phyloP scores from a whole-genome alignment of 2,797 vertebrate species.

The Eutrigla gurnardus region DNA sequence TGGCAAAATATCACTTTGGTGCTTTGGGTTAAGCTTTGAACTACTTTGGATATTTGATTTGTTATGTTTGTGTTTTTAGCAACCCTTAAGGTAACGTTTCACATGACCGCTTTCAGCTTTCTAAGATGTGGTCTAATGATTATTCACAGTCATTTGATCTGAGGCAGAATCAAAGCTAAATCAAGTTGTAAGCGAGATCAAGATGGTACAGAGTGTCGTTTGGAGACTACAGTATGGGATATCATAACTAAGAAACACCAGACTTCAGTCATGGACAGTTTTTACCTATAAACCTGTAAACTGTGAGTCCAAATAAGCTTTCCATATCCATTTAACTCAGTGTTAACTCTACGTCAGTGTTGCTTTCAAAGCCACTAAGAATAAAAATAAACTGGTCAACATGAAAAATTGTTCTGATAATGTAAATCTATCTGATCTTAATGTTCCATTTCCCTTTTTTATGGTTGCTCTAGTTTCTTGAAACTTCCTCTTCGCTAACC shows the following conservation, averaged over 20 bases:
- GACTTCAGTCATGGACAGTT: not conserved
- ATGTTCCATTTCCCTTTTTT: not conserved
- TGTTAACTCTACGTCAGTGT: not conserved
- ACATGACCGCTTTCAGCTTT: not conserved
- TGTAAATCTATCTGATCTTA: not conserved
- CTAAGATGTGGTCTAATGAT: not conserved
- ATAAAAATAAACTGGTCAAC: not conserved
- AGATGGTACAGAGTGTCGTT: not conserved
- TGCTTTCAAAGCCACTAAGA: conserved; percentile 8
- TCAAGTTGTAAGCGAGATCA: not conserved
- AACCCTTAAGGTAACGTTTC: not conserved
- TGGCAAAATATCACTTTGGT: not conserved
- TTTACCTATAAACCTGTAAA: not conserved
- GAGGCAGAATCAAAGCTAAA: not conserved
- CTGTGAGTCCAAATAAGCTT: not conserved
- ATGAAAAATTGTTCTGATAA: not conserved
- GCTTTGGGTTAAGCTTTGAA: not conserved
- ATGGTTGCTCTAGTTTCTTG: not conserved
- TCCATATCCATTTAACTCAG: not conserved
- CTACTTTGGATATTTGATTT: not conserved
- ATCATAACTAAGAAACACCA: not conserved
- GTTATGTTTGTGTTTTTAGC: too few relatives aligned
- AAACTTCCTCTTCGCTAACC: not conserved
- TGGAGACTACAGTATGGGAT: not conserved
- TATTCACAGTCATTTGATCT: not conserved